Conservation (phyloP, 1,140 invertebrate genomes). For the Drosophila aff. region DNA sequence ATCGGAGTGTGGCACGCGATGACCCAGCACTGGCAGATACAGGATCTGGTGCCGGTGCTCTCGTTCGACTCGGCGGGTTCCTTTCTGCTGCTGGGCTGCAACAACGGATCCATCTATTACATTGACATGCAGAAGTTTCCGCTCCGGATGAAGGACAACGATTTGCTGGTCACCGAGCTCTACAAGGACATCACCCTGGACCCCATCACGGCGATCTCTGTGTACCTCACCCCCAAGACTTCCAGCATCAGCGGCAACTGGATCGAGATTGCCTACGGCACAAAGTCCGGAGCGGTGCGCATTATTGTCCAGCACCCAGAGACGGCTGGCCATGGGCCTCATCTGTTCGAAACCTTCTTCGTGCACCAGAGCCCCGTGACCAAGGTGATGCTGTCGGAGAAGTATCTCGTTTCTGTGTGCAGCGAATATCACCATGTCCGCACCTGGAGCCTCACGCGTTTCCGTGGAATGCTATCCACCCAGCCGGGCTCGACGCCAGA, state of each 20-base stretch:
- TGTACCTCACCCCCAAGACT: constrained; percentile 97
- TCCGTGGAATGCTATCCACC: constrained; percentile 98
- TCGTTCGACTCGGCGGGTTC: constrained; percentile 98
- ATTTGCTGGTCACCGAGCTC: constrained; percentile 97
- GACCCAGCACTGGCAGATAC: constrained; percentile 99
- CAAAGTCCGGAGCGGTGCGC: constrained; percentile 96
- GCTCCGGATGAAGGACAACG: constrained; percentile 99
- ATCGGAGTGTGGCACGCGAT: constrained; percentile 99
- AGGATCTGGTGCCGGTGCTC: constrained; percentile 96
- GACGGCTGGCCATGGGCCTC: constrained; percentile 98
- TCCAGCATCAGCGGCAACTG: constrained; percentile 98
- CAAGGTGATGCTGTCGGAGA: constrained; percentile 97
- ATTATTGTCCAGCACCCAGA: constrained; percentile 99
- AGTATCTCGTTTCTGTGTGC: constrained; percentile 98
- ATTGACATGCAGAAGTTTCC: constrained; percentile 99
- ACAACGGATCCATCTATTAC: constrained; percentile 98
- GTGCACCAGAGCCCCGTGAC: constrained; percentile 98
- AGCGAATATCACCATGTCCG: constrained; percentile 99
- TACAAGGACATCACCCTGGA: constrained; percentile 97
- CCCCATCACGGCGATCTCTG: constrained; percentile 98
- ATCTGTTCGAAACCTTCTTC: constrained; percentile 98
- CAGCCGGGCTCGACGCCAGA: constrained; percentile 98
- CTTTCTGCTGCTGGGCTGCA: constrained; percentile 96
- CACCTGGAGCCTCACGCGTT: constrained; percentile 98
- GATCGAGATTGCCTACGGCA: constrained; percentile 99